Evolutionary conservation across 1,140 invertebrate species (phyloP).

Genomic region (Drosophila punjabiensis): DNA sequence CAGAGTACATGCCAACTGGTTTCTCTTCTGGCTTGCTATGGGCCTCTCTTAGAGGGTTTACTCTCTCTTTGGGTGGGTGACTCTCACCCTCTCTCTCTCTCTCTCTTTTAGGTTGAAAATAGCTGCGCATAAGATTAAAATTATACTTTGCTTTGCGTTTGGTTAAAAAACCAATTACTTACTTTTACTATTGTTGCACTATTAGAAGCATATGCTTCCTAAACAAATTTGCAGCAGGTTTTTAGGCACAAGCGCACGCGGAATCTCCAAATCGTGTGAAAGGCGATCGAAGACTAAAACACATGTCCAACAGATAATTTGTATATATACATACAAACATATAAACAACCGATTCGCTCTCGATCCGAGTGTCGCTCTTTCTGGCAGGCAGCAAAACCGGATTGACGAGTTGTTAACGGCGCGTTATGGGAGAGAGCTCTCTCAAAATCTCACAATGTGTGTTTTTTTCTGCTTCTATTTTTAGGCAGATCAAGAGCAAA

Average conservation of each 20-base stretch:
- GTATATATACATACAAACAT: background rate
- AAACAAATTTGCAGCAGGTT: conserved; percentile 65
- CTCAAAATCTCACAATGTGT: conserved; percentile 6
- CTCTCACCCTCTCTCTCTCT: background rate
- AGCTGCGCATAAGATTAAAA: conserved; percentile 28
- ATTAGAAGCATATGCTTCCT: background rate
- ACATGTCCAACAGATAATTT: conserved; percentile 24
- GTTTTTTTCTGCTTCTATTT: background rate
- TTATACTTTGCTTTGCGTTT: background rate
- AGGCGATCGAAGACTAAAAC: conserved; percentile 30
- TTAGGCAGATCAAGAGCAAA: conserved; percentile 6
- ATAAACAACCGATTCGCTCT: conserved; percentile 2
- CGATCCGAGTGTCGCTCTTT: background rate
- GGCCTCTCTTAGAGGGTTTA: background rate
- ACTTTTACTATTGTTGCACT: background rate
- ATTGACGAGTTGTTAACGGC: conserved; percentile 14
- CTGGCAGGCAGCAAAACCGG: conserved; percentile 12
- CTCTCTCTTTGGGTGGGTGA: conserved; percentile 12
- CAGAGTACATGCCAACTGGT: conserved; percentile 56
- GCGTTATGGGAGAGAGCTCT: conserved; percentile 7
- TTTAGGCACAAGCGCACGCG: conserved; percentile 60
- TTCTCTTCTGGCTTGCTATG: conserved; percentile 4
- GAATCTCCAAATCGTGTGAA: conserved; percentile 13
- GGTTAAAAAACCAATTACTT: conserved; percentile 1
- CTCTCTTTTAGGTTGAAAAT: conserved; percentile 22